These are phyloP conservation scores for Aratinga solstitialis DNA, from an alignment of 2,797 vertebrate genomes.

Conservation along the genomic window DNA sequence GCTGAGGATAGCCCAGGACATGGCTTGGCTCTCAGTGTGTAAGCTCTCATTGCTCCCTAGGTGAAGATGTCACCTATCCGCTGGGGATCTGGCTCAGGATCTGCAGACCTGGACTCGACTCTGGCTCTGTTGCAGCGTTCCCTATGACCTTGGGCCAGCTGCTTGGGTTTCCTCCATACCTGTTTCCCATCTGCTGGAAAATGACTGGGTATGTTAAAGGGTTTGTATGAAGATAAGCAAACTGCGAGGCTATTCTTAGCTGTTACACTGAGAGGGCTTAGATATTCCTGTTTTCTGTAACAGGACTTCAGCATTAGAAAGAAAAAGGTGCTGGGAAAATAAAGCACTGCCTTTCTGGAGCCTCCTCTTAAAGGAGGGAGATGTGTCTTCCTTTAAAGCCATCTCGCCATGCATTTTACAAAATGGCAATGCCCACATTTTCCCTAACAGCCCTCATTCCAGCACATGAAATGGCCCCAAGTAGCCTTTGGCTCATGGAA, in stretches of 20 bases:
- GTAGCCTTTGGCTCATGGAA: conserved; percentile 18
- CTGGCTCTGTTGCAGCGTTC: background rate
- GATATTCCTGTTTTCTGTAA: conserved; percentile 44
- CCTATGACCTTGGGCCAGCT: conserved; percentile 6
- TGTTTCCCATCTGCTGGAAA: conserved; percentile 49
- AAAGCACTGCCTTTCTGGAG: background rate
- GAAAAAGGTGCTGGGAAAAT: conserved; percentile 3
- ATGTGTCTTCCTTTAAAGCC: background rate
- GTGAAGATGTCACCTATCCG: accelerated
- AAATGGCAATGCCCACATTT: conserved; percentile 19
- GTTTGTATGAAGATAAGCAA: conserved; percentile 23
- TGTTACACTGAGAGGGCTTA: conserved; percentile 20
- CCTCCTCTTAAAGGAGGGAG: background rate
- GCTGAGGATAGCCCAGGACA: background rate
- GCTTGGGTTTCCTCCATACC: conserved; percentile 21
- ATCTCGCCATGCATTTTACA: background rate
- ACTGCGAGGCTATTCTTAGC: background rate
- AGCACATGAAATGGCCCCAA: background rate
- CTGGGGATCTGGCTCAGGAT: background rate
- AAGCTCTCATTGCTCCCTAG: accelerated
- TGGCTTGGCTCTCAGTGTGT: background rate
- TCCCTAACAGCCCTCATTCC: background rate
- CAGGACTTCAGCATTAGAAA: conserved; percentile 7
- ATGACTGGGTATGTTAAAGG: background rate
- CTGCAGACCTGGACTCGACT: background rate